These are phyloP conservation scores for Aporrectodea caliginosa DNA, from an alignment of 1,140 invertebrate species.

Conservation along the genomic window DNA sequence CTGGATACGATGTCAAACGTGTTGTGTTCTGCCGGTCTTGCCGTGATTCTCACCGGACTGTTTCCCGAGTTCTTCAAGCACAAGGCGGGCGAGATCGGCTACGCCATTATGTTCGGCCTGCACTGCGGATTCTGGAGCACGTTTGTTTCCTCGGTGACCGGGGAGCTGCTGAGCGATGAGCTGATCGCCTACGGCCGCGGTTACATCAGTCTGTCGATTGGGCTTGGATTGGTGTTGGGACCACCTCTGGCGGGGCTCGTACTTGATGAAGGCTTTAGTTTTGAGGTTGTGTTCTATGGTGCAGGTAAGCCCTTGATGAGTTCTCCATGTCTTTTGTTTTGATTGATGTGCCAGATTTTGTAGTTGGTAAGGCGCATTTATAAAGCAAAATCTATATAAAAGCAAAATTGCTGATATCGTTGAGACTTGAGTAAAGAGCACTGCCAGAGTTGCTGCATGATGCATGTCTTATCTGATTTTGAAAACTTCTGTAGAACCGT, in stretches of 20 bases:
- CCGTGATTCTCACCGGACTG: constrained; percentile 46
- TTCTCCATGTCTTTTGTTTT: no score
- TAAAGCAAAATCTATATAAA: no score
- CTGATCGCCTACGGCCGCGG: constrained; percentile 51
- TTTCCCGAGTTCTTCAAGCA: constrained; percentile 47
- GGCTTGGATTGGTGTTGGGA: constrained; percentile 43
- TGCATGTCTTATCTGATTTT: no score
- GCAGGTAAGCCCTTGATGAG: constrained; percentile 49
- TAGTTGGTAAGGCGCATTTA: no score
- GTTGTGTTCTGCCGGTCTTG: constrained; percentile 44
- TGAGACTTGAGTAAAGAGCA: no score
- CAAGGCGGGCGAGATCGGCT: constrained; percentile 48
- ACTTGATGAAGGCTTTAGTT: constrained; percentile 44
- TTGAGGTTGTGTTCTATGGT: constrained; percentile 48
- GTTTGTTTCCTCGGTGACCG: constrained; percentile 45
- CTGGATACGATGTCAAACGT: constrained; percentile 47
- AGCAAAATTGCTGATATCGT: no score
- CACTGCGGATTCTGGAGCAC: constrained; percentile 53
- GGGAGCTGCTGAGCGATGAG: constrained; percentile 48
- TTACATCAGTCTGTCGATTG: constrained; percentile 48
- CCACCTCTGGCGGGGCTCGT: constrained; percentile 46
- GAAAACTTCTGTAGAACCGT: no score
- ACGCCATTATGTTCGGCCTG: constrained; percentile 50
- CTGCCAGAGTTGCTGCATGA: no score
- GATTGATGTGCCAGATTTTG: no score